Conservation (phyloP, 2,888 invertebrate species). For the Agrypnus murinus region DNA sequence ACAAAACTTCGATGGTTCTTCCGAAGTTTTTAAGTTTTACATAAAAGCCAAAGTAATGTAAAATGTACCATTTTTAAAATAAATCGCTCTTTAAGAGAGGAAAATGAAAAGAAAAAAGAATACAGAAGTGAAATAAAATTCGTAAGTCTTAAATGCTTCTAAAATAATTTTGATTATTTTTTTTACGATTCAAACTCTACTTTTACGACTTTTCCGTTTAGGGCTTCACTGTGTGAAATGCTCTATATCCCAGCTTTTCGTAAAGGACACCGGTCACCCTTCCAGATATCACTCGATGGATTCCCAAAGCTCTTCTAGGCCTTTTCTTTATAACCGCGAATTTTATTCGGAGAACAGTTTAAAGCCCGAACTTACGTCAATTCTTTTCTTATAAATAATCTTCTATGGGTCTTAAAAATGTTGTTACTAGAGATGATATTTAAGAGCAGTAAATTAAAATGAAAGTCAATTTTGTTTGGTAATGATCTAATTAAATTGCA, state of each 20-base stretch:
- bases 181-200: slow-evolving; percentile 20
- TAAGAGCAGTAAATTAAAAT: too few species aligned
- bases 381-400: slow-evolving; percentile 14
- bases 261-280: slow-evolving; percentile 29
- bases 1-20: slow-evolving; percentile 21
- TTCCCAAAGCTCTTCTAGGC: slow-evolving; percentile 25
- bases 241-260: slow-evolving; percentile 19
- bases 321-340: slow-evolving; percentile 27
- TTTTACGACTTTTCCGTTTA: slow-evolving; percentile 29
- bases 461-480: too few species aligned
- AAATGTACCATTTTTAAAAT: background rate
- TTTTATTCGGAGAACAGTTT: slow-evolving; percentile 24
- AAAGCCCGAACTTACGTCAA: slow-evolving; percentile 22
- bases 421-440: too few species aligned
- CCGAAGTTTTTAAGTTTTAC: slow-evolving; percentile 15
- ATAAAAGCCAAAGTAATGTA: background rate
- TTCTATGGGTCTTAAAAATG: slow-evolving; percentile 10
- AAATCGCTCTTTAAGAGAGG: background rate
- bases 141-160: background rate
- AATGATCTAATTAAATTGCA: too few species aligned
- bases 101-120: too few species aligned
- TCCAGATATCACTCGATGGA: slow-evolving; percentile 18
- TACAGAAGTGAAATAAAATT: too few species aligned
- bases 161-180: slow-evolving; percentile 27
- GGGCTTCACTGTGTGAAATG: slow-evolving; percentile 16